These are phyloP conservation scores for Euura lappo DNA, from an alignment of 1,140 invertebrate species.

Conservation along the genomic window DNA sequence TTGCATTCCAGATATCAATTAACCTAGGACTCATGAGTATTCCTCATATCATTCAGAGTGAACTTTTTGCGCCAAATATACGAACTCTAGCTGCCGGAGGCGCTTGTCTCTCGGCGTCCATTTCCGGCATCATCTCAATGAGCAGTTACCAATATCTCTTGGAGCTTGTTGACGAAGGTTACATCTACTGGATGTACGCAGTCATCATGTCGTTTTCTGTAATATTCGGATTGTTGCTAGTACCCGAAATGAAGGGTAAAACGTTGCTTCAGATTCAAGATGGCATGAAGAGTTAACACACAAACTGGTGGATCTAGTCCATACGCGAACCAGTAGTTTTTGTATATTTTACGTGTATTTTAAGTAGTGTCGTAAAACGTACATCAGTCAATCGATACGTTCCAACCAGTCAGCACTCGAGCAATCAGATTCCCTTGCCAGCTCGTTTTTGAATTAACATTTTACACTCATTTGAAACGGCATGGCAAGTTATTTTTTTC, in stretches of 20 bases:
- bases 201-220: background rate
- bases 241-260: background rate
- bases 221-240: background rate
- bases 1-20: conserved; percentile 34
- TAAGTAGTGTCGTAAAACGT: too few relatives aligned
- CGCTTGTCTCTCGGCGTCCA: conserved; percentile 72
- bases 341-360: too few relatives aligned
- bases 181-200: conserved; percentile 30
- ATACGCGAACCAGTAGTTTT: too few relatives aligned
- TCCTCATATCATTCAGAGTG: conserved; percentile 44
- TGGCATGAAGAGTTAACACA: background rate
- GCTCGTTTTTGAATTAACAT: too few relatives aligned
- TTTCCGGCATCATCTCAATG: conserved; percentile 74
- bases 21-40: conserved; percentile 35
- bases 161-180: conserved; percentile 58
- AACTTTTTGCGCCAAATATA: conserved; percentile 68
- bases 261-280: background rate
- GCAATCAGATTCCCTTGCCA: too few relatives aligned
- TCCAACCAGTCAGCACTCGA: too few relatives aligned
- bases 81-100: conserved; percentile 71
- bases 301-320: too few relatives aligned
- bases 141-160: conserved; percentile 72
- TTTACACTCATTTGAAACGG: too few relatives aligned
- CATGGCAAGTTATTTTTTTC: too few relatives aligned
- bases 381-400: too few relatives aligned